Percentiles rank a stretch among this genome's conserved stretches.
These are phyloP conservation scores for Leptopilina syphax DNA, from an alignment of 2,888 invertebrate genomes.

Conservation along the genomic window DNA sequence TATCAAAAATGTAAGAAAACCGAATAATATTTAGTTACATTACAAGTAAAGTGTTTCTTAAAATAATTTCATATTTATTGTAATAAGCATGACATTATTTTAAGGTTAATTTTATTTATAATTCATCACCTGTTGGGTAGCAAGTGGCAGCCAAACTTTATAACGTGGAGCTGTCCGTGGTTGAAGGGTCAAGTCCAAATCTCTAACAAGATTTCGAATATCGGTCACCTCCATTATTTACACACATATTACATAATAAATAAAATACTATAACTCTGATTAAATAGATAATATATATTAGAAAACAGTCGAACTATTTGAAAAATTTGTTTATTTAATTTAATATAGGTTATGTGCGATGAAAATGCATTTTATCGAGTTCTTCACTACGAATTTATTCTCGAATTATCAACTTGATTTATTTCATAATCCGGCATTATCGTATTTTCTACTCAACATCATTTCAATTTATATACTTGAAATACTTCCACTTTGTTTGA, in stretches of 20 bases:
- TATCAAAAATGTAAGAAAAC: neutral
- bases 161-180: constrained; percentile 81
- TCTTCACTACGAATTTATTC: neutral
- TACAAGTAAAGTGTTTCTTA: too few relatives aligned
- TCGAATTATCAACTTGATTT: neutral
- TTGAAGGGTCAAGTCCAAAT: constrained; percentile 73
- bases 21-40: neutral
- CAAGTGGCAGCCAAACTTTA: constrained; percentile 88
- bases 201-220: constrained; percentile 70
- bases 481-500: neutral
- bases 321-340: neutral
- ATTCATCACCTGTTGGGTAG: constrained; percentile 87
- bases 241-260: constrained; percentile 64
- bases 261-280: constrained; percentile 21
- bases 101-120: constrained; percentile 11
- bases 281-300: neutral
- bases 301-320: neutral
- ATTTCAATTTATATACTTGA: neutral
- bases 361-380: neutral
- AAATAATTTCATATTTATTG: neutral
- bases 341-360: constrained; percentile 12
- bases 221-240: constrained; percentile 70
- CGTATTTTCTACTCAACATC: too few relatives aligned
- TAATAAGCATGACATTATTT: neutral
- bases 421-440: neutral